phyloP scores from a whole-genome alignment of 2,113 vertebrate species.

The Sminthopsis crassicaudata region DNA sequence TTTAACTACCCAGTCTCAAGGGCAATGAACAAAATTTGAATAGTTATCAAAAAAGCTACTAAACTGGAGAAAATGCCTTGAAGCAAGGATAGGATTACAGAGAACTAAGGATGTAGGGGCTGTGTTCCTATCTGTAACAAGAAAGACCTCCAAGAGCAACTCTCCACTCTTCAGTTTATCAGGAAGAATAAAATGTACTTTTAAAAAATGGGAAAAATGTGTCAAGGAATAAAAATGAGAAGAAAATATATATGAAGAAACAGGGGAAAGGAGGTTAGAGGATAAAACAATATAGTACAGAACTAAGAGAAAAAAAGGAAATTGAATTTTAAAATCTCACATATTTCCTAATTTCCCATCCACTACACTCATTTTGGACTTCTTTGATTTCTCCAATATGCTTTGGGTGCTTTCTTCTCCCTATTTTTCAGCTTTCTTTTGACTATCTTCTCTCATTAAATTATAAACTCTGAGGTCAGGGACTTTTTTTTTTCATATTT shows the following conservation, averaged over 20 bases:
- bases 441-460: neutral
- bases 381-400: neutral
- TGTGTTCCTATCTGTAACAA: neutral
- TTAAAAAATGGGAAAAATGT: neutral
- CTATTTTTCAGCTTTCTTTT: neutral
- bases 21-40: neutral
- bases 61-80: neutral
- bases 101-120: neutral
- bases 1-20: neutral
- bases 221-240: neutral
- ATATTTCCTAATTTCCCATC: neutral
- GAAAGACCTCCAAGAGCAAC: neutral
- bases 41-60: neutral
- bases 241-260: neutral
- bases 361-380: neutral
- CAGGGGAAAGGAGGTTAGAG: neutral
- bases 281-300: neutral
- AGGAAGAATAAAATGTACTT: neutral
- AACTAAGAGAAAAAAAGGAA: neutral
- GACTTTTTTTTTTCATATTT: neutral
- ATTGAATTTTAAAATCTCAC: neutral
- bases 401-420: neutral
- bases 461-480: neutral
- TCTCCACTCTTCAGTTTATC: neutral
- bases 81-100: neutral